phyloP scores from a whole-genome alignment of 2,113 vertebrate species.

The Cairina moschata region DNA sequence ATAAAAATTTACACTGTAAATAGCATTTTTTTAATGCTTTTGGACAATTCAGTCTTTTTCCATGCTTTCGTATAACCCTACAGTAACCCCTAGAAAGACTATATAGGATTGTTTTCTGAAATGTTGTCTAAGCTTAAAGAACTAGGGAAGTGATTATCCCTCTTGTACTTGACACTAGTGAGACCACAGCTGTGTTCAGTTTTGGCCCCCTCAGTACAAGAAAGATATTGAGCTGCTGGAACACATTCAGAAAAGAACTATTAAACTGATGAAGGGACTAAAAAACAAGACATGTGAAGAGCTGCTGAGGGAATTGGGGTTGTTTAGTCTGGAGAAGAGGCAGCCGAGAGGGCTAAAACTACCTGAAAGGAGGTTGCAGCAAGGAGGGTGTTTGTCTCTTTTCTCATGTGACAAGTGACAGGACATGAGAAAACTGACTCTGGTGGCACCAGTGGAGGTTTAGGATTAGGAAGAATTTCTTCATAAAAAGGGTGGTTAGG shows the following conservation, averaged over 20 bases:
- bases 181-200: neutral
- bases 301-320: too few species aligned
- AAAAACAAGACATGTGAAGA: neutral
- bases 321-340: neutral
- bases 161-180: neutral
- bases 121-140: neutral
- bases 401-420: neutral
- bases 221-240: neutral
- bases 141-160: neutral
- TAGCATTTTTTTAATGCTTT: neutral
- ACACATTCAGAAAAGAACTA: neutral
- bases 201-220: neutral
- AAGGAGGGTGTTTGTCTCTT: neutral
- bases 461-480: too few species aligned
- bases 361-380: neutral
- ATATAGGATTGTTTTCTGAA: neutral
- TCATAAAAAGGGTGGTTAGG: too few species aligned
- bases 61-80: neutral
- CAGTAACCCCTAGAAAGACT: neutral
- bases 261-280: neutral
- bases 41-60: accelerated
- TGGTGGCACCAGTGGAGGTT: too few species aligned
- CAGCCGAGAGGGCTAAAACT: neutral
- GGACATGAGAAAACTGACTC: too few species aligned
- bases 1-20: neutral